Percentiles rank a stretch among this genome's conserved stretches.
Conservation (phyloP, 2,888 invertebrate genomes). For the Sphaerophoria taeniata region DNA sequence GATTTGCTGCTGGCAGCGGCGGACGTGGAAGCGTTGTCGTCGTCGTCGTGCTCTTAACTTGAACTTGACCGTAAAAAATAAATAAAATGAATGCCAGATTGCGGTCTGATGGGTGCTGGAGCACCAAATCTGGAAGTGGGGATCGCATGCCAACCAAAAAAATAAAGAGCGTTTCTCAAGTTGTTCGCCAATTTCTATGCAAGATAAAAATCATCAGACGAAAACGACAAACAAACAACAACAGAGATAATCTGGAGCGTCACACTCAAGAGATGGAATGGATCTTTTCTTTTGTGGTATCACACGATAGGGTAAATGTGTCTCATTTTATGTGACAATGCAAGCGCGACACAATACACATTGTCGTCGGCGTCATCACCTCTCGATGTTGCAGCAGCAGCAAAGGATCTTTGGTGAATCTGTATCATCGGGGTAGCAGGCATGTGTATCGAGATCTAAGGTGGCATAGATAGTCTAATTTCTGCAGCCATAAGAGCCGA, state of each 20-base stretch:
- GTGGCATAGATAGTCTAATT: slow-evolving; percentile 40
- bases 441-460: slow-evolving; percentile 36
- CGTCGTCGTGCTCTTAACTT: slow-evolving; percentile 51
- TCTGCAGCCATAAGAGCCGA: slow-evolving; percentile 37
- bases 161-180: slow-evolving; percentile 3
- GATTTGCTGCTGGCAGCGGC: slow-evolving; percentile 16
- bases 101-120: neutral
- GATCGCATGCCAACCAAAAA: neutral
- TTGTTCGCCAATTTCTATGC: slow-evolving; percentile 18
- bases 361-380: slow-evolving; percentile 25
- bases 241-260: slow-evolving; percentile 20
- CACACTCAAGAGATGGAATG: slow-evolving; percentile 50
- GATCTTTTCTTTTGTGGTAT: slow-evolving; percentile 41
- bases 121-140: slow-evolving; percentile 52
- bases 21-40: slow-evolving; percentile 5
- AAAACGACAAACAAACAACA: slow-evolving; percentile 28
- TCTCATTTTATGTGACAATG: slow-evolving; percentile 62
- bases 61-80: slow-evolving; percentile 74
- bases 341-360: slow-evolving; percentile 59
- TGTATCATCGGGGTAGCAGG: slow-evolving; percentile 55
- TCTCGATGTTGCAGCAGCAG: neutral
- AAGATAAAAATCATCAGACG: slow-evolving; percentile 58
- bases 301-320: slow-evolving; percentile 54
- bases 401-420: slow-evolving; percentile 41
- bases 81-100: slow-evolving; percentile 53